Percentiles rank a stretch among this genome's conserved stretches.
These are phyloP conservation scores for Ceriagrion tenellum DNA, from an alignment of 2,888 invertebrate genomes.

Conservation along the genomic window DNA sequence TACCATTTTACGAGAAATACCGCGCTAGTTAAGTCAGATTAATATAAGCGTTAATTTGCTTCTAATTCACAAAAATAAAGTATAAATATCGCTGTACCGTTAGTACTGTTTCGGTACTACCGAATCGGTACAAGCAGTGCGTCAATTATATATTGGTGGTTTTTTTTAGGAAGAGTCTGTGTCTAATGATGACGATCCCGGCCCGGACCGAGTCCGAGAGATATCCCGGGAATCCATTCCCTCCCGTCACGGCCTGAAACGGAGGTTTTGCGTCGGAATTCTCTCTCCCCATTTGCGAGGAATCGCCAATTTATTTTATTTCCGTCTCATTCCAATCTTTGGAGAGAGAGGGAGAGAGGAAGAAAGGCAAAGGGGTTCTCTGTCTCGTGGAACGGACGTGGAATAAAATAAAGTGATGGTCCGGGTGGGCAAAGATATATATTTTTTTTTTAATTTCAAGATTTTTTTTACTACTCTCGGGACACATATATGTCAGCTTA, in stretches of 20 bases:
- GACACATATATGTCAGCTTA: neutral
- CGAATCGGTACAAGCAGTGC: too few species aligned
- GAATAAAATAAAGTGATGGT: neutral
- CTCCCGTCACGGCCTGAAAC: neutral
- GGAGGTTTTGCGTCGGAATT: neutral
- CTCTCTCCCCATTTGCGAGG: neutral
- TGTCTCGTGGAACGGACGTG: neutral
- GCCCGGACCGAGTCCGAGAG: neutral
- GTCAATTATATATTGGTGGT: too few species aligned
- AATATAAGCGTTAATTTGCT: too few species aligned
- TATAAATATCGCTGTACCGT: too few species aligned
- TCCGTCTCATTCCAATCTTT: neutral
- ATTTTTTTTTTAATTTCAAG: too few species aligned
- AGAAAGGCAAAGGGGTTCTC: neutral
- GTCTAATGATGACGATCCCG: too few species aligned
- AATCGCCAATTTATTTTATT: neutral
- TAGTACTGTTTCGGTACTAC: too few species aligned
- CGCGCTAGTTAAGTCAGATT: too few species aligned
- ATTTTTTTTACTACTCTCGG: neutral
- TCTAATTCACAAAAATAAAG: too few species aligned
- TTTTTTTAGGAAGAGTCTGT: too few species aligned
- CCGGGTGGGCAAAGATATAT: neutral
- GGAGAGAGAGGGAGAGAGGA: neutral
- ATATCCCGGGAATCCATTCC: neutral
- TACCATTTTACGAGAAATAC: too few species aligned